Evolutionary conservation across 2,113 vertebrate genomes (phyloP).

Genomic region (Lontra canadensis): DNA sequence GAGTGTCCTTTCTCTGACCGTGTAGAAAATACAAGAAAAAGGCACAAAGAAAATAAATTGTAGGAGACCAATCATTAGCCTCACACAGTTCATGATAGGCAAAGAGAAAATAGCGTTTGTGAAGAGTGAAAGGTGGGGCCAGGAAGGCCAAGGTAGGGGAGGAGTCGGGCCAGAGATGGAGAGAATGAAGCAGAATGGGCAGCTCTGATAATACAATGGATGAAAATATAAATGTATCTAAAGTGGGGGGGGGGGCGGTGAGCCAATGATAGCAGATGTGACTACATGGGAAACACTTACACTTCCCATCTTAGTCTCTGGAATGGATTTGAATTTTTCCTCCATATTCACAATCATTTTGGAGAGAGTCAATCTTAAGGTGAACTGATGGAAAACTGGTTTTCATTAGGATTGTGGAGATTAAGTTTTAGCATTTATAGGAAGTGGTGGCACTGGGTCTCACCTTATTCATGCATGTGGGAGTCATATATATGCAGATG

Average conservation of each 20-base stretch:
- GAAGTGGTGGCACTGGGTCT: not conserved
- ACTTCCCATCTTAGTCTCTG: not conserved
- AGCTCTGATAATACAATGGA: not conserved
- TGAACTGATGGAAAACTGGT: not conserved
- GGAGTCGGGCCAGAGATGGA: not conserved
- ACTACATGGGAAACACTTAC: not conserved
- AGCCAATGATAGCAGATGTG: not conserved
- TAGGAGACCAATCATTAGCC: not conserved
- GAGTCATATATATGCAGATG: not conserved
- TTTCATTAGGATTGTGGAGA: not conserved
- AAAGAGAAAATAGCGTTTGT: not conserved
- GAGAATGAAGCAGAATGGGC: not conserved
- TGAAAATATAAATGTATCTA: constrained; percentile 53
- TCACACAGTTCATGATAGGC: not conserved
- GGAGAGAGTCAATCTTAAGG: not conserved
- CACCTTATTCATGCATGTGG: fast-evolving
- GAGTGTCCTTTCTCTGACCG: constrained; percentile 11
- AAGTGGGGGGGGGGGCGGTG: fast-evolving
- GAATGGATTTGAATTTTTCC: not conserved
- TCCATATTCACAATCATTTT: not conserved
- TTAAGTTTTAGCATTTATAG: not conserved
- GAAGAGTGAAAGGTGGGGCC: not conserved
- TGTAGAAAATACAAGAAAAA: not conserved
- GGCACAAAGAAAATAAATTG: not conserved
- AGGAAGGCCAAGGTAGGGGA: not conserved